These are phyloP conservation scores for Chaitophorus viminalis DNA, from an alignment of 2,888 invertebrate genomes.

Conservation along the genomic window DNA sequence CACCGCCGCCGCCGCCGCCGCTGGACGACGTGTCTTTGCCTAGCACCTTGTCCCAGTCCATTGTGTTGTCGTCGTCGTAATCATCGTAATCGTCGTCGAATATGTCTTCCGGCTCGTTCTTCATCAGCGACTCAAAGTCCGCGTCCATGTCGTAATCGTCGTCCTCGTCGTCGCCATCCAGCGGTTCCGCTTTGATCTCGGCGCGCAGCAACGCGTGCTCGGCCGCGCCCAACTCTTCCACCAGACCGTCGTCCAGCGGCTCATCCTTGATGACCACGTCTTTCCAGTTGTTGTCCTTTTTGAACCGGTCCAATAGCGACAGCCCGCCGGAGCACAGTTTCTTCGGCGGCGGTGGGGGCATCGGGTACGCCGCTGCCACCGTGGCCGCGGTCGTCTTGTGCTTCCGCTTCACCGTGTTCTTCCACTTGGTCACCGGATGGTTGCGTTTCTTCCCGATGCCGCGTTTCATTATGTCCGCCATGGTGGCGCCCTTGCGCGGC, in stretches of 20 bases:
- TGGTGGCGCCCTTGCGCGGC: slow-evolving; percentile 51
- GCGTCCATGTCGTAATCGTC: slow-evolving; percentile 55
- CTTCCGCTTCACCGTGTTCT: slow-evolving; percentile 53
- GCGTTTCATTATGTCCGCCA: slow-evolving; percentile 59
- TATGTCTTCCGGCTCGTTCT: slow-evolving; percentile 50
- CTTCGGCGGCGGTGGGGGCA: slow-evolving; percentile 54
- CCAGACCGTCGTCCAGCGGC: not conserved
- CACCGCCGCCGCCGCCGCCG: not conserved
- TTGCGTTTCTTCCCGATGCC: slow-evolving; percentile 55
- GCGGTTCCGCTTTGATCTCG: slow-evolving; percentile 12
- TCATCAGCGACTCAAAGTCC: slow-evolving; percentile 48
- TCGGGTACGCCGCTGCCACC: slow-evolving; percentile 34
- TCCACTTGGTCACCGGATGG: slow-evolving; percentile 55
- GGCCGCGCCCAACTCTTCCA: not conserved
- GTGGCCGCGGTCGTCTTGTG: slow-evolving; percentile 7
- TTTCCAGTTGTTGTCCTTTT: slow-evolving; percentile 35
- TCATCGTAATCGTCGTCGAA: slow-evolving; percentile 52
- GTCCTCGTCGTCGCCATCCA: slow-evolving; percentile 35
- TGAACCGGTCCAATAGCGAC: slow-evolving; percentile 51
- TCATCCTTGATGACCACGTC: not conserved
- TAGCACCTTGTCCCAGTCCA: slow-evolving; percentile 45
- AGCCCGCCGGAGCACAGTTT: slow-evolving; percentile 31
- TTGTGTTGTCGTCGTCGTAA: slow-evolving; percentile 50
- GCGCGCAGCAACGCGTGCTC: not conserved
- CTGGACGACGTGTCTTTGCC: not conserved